Evolutionary conservation across 2,888 invertebrate species (phyloP).

Genomic region (Arrhopalites spinosus): DNA sequence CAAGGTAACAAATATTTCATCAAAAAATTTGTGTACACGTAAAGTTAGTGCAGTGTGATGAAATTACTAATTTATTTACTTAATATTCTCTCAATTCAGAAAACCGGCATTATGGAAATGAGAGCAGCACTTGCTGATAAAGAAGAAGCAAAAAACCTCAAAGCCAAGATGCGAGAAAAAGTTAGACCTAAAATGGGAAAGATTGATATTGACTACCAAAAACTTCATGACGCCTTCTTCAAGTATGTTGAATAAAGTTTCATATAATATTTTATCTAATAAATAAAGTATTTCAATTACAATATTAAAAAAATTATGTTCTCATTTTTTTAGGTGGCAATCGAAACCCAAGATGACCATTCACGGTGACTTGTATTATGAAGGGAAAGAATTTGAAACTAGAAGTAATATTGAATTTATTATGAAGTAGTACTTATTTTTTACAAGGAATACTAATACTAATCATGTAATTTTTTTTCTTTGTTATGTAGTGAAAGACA

Average conservation of each 20-base stretch:
- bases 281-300: background rate
- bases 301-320: background rate
- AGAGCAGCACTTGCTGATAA: slow-evolving; percentile 96
- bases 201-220: slow-evolving; percentile 99
- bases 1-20: slow-evolving; percentile 65
- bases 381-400: slow-evolving; percentile 98
- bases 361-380: slow-evolving; percentile 98
- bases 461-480: no score
- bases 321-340: slow-evolving; percentile 77
- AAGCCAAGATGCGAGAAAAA: slow-evolving; percentile 96
- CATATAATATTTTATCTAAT: background rate
- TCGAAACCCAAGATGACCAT: slow-evolving; percentile 99
- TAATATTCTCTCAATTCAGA: slow-evolving; percentile 58
- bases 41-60: no score
- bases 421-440: no score
- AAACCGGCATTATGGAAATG: slow-evolving; percentile 99
- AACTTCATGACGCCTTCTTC: slow-evolving; percentile 98
- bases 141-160: slow-evolving; percentile 90
- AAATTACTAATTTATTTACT: no score
- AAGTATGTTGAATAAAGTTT: slow-evolving; percentile 63
- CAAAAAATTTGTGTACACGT: no score
- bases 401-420: slow-evolving; percentile 60
- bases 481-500: slow-evolving; percentile 73
- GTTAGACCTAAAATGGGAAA: slow-evolving; percentile 97
- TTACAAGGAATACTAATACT: no score